Evolutionary conservation across 1,140 invertebrate genomes (phyloP).

Genomic region (Brachionus koreanus): DNA sequence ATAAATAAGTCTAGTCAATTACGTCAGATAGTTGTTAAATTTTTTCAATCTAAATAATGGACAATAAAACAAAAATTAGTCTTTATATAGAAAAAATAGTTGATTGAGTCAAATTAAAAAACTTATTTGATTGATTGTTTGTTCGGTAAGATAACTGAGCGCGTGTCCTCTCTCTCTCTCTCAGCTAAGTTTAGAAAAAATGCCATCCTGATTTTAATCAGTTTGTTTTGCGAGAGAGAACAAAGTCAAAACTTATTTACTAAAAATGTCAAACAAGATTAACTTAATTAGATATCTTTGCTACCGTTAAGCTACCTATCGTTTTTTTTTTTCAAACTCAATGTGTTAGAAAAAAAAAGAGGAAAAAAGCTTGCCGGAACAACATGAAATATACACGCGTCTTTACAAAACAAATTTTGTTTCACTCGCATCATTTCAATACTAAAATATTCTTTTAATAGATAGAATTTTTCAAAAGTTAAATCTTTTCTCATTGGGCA

Average conservation of each 20-base stretch:
- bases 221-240: conserved; percentile 1
- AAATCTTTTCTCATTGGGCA: background rate
- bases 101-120: background rate
- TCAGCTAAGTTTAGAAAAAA: conserved; percentile 8
- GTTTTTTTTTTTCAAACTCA: background rate
- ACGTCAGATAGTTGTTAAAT: background rate
- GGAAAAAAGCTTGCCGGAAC: background rate
- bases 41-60: conserved; percentile 26
- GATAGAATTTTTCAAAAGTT: background rate
- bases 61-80: background rate
- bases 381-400: background rate
- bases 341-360: background rate
- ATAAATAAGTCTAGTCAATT: conserved; percentile 26
- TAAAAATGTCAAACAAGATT: conserved; percentile 43
- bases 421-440: background rate
- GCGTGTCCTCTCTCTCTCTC: conserved; percentile 3
- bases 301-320: conserved; percentile 8
- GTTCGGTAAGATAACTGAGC: background rate
- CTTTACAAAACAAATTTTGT: background rate
- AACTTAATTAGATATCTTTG: conserved; percentile 40
- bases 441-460: background rate
- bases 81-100: background rate
- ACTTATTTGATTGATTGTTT: conserved; percentile 28
- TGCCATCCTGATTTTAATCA: conserved; percentile 40
- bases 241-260: conserved; percentile 25